Evolutionary conservation across 2,797 vertebrate species (phyloP).

Genomic region (Muscicapa comitata): DNA sequence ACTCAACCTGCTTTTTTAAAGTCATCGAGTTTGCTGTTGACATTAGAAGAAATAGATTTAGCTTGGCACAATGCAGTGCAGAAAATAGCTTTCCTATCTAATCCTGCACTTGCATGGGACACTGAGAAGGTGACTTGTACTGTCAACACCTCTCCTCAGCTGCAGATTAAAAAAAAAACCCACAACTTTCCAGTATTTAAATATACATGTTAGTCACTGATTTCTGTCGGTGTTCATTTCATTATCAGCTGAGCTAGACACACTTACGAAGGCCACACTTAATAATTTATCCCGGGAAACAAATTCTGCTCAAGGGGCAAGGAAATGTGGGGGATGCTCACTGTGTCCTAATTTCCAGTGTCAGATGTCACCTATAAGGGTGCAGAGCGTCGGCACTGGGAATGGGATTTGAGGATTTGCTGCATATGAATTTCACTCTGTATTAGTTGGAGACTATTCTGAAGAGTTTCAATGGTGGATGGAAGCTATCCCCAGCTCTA

Average conservation of each 20-base stretch:
- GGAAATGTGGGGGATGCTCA: not conserved
- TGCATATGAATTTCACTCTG: not conserved
- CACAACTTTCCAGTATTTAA: not conserved
- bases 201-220: not conserved
- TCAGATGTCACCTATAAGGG: not conserved
- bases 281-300: not conserved
- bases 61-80: not conserved
- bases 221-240: conserved; percentile 4
- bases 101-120: not conserved
- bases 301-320: not conserved
- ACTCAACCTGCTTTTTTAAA: not conserved
- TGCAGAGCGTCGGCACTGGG: not conserved
- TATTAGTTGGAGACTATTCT: not conserved
- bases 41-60: not conserved
- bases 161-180: not conserved
- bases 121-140: not conserved
- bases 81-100: not conserved
- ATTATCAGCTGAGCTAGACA: not conserved
- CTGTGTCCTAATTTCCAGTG: not conserved
- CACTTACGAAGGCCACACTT: not conserved
- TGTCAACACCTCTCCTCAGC: not conserved
- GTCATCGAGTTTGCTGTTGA: not conserved
- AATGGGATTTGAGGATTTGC: not conserved
- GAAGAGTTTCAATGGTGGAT: not conserved
- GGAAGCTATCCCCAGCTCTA: not conserved